A percentile compares a stretch with the other conserved stretches of the same genome.
Evolutionary conservation across 1,140 invertebrate genomes (phyloP).

Genomic region (Bombus difficillimus): DNA sequence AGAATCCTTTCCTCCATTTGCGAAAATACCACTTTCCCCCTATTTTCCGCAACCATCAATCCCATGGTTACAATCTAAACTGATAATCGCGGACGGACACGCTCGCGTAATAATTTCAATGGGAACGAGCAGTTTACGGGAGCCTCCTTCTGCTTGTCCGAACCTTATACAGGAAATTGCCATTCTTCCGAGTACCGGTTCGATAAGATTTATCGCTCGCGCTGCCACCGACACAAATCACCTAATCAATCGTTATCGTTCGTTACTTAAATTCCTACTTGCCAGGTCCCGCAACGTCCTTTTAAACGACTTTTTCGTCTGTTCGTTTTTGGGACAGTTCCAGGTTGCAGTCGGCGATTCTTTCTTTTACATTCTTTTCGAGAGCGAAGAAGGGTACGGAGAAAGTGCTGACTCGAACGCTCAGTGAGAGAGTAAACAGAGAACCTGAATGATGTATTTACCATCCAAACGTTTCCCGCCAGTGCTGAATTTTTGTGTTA

Average conservation of each 20-base stretch:
- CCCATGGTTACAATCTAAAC: constrained; percentile 3
- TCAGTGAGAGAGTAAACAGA: background rate
- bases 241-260: constrained; percentile 25
- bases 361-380: background rate
- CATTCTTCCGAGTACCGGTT: background rate
- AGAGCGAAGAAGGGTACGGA: background rate
- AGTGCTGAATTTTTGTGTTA: background rate
- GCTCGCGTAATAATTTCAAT: background rate
- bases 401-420: constrained; percentile 36
- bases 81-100: constrained; percentile 21
- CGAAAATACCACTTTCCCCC: background rate
- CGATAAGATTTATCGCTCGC: constrained; percentile 9
- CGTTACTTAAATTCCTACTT: background rate
- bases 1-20: no score
- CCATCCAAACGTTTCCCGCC: background rate
- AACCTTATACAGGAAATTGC: constrained; percentile 5
- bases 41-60: background rate
- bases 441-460: constrained; percentile 3
- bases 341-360: background rate
- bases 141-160: background rate
- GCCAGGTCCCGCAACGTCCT: background rate
- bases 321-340: background rate
- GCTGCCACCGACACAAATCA: background rate
- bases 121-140: constrained; percentile 6
- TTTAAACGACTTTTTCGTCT: background rate